Conservation (phyloP, 1,140 invertebrate species). For the Drosophila micromelanica region DNA sequence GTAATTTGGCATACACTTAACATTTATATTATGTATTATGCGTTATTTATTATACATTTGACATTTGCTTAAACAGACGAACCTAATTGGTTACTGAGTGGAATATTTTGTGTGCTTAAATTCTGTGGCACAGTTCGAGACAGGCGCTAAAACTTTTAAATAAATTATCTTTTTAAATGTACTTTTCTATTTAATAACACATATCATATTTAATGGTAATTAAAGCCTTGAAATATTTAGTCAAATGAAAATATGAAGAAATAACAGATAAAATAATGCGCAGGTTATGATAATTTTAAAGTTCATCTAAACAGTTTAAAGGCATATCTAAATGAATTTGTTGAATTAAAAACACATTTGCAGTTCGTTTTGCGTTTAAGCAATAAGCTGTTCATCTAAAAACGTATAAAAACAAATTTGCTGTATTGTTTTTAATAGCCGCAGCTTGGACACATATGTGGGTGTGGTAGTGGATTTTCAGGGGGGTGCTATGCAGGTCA, state of each 20-base stretch:
- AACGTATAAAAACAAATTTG: conserved; percentile 25
- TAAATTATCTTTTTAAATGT: neutral
- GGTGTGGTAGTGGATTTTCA: neutral
- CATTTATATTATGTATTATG: conserved; percentile 34
- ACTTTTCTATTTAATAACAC: neutral
- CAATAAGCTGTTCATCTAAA: conserved; percentile 12
- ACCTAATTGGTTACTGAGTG: conserved; percentile 23
- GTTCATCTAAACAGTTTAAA: neutral
- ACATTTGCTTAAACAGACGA: conserved; percentile 17
- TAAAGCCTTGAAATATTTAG: neutral
- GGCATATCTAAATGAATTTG: neutral
- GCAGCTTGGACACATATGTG: neutral
- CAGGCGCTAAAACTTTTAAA: conserved; percentile 6
- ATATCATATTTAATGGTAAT: neutral
- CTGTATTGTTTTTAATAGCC: conserved; percentile 17
- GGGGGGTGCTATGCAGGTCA: conserved; percentile 29
- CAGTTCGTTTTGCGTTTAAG: neutral
- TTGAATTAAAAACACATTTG: conserved; percentile 1
- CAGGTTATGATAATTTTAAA: neutral
- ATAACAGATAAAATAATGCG: neutral
- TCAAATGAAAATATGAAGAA: neutral
- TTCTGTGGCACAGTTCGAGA: conserved; percentile 3
- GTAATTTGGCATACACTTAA: conserved; percentile 52
- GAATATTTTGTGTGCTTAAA: neutral
- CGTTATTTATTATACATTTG: conserved; percentile 47